Conservation (phyloP, 64 coral and sea anemone genomes). For the Catalaphyllia jardinei region DNA sequence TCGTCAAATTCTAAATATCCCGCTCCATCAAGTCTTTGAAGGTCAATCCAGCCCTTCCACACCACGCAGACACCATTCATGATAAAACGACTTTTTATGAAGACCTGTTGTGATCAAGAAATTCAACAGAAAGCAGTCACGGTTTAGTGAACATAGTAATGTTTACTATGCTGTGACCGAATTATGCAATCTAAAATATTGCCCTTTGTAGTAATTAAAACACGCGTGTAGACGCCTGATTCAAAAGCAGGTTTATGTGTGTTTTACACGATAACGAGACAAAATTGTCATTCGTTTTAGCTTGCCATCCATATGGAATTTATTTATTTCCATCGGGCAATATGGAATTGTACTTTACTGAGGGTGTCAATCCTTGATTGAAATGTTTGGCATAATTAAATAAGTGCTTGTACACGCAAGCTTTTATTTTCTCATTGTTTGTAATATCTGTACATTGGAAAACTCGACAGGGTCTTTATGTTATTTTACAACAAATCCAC, state of each 20-base stretch:
- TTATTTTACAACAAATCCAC: neutral
- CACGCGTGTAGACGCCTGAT: neutral
- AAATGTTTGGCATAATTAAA: constrained; percentile 42
- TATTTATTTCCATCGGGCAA: neutral
- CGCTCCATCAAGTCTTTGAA: constrained; percentile 90
- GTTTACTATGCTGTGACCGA: too few species aligned
- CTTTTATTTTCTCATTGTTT: constrained; percentile 5
- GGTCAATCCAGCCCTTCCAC: constrained; percentile 90
- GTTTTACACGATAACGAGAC: neutral
- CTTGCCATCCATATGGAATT: constrained; percentile 3
- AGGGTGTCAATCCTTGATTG: neutral
- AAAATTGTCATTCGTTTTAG: neutral
- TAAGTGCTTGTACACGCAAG: constrained; percentile 33
- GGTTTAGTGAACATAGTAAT: neutral
- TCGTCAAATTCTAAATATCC: constrained; percentile 95
- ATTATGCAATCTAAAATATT: too few species aligned
- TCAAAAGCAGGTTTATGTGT: neutral
- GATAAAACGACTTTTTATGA: constrained; percentile 89
- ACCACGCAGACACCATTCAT: constrained; percentile 95
- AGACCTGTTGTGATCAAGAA: constrained; percentile 64
- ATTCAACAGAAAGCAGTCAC: neutral
- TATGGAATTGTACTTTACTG: constrained; percentile 19
- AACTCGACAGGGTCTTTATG: neutral
- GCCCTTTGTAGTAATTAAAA: neutral
- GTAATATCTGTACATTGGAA: neutral